Base-by-base conservation (phyloP, 2,797 vertebrate genomes). In the Aulostomus chinensis region DNA sequence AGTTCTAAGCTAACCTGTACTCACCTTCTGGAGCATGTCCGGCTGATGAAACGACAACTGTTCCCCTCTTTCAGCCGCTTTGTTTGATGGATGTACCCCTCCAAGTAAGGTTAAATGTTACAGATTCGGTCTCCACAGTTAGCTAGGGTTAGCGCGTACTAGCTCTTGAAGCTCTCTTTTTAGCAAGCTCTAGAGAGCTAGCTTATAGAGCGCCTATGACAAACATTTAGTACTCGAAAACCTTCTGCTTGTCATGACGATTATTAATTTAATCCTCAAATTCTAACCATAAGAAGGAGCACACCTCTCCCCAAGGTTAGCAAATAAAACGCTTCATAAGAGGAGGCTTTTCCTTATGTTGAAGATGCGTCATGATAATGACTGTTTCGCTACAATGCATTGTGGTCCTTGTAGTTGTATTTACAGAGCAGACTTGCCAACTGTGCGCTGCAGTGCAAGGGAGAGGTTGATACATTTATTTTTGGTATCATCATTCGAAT, bases 321-420 rank as follows among this genome's bases (percentile, higher is more conserved):
- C 66, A 76, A 64, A 73, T 65, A 69, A 49, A 78, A 76, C 46
- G 73, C 60, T 76, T 74, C 59, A 76, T 55, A 54, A 35, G 48
- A 79, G 68, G 76, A 83, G 78, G 83, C 74, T 84, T 80, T 81
- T 59, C 71, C 76, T 72, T 64, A 56, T 69, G 74, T 69, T 87
- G 78, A 53, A 83, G 84, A 86, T 83, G 85, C 85, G 83, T 88
- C 80, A 85, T 75, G 78, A 77, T 68, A 71, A 73, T 66, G 80
- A 74, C 74, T 68, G 57, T 65, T 34, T 50, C 51, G 46, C 31
- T 11, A 81, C 82, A 60, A 29, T 81, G 90, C 78, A 90, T 84
- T 50, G 1, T 88, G 88, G 88, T 61, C 30, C 10, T 57, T 86
- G 89, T 81, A 91, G 89, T 49, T 21, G 7, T 47, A 15, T 14